Evolutionary conservation across 92 coral and sea anemone species (phyloP).

Genomic region (Phenganax marumi): DNA sequence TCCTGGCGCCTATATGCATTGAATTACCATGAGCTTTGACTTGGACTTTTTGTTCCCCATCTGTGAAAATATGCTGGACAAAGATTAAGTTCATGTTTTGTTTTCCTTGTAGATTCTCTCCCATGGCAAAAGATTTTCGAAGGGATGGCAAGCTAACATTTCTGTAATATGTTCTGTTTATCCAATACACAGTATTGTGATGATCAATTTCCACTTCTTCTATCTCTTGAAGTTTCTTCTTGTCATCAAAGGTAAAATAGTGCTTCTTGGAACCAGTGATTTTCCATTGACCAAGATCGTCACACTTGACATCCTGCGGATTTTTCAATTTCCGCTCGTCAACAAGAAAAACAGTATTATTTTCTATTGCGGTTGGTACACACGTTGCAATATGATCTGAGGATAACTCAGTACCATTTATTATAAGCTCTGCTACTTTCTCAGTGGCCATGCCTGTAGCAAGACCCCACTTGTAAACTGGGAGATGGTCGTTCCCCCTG

Average conservation of each 20-base stretch:
- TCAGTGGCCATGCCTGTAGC: too few species aligned
- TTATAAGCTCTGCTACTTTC: too few species aligned
- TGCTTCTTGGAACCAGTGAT: constrained; percentile 4
- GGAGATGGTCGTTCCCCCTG: too few species aligned
- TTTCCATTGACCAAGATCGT: constrained; percentile 25
- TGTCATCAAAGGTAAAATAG: background rate
- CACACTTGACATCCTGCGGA: constrained; percentile 10
- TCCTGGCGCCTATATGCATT: background rate
- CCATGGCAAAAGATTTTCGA: constrained; percentile 7
- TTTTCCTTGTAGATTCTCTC: background rate
- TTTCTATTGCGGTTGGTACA: too few species aligned
- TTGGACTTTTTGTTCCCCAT: constrained; percentile 39
- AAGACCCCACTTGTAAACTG: too few species aligned
- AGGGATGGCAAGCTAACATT: constrained; percentile 34
- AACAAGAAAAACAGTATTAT: too few species aligned
- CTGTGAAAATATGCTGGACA: constrained; percentile 50
- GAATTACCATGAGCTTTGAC: constrained; percentile 41
- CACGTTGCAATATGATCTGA: too few species aligned
- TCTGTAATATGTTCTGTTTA: constrained; percentile 15
- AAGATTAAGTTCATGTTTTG: background rate
- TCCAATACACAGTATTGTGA: background rate
- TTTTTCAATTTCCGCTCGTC: background rate
- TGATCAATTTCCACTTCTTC: background rate
- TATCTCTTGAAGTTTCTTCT: background rate
- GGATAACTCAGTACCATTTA: too few species aligned